Percentiles rank a stretch among this genome's conserved stretches.
Conservation (phyloP, 2,888 invertebrate genomes). For the Cosmia trapezina region DNA sequence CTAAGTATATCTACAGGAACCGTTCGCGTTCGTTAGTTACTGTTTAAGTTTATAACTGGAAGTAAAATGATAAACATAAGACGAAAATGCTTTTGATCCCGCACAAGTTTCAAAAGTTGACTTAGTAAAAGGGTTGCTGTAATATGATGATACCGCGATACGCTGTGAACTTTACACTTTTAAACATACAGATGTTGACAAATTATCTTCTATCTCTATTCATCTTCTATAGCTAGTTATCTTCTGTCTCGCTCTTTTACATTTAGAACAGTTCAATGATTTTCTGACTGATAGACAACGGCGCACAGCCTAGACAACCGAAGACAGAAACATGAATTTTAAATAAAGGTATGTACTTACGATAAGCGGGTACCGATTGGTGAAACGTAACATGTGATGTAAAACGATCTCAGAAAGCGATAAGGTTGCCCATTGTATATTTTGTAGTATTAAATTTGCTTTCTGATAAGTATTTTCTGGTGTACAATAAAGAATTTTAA, state of each 20-base stretch:
- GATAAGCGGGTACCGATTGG: no score
- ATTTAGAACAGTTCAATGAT: background rate
- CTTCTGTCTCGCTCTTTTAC: background rate
- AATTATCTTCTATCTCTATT: slow-evolving; percentile 7
- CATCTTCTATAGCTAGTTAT: background rate
- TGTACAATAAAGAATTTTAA: no score
- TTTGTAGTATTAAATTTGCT: no score
- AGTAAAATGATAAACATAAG: slow-evolving; percentile 16
- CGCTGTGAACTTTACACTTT: slow-evolving; percentile 17
- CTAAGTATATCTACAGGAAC: background rate
- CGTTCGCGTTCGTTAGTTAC: slow-evolving; percentile 18
- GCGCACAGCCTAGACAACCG: background rate
- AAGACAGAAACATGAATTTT: background rate
- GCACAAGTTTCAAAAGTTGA: slow-evolving; percentile 34
- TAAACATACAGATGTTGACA: background rate
- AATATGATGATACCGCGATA: slow-evolving; percentile 28
- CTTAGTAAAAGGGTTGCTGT: slow-evolving; percentile 26
- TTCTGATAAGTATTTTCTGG: no score
- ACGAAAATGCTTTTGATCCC: slow-evolving; percentile 43
- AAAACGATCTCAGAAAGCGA: no score
- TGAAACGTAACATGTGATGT: background rate
- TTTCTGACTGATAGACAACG: background rate
- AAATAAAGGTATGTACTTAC: background rate
- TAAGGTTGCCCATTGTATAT: no score
- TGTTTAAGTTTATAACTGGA: slow-evolving; percentile 38